Base-by-base conservation (phyloP, 2,888 invertebrate species). In the Amphimallon solstitiale region DNA sequence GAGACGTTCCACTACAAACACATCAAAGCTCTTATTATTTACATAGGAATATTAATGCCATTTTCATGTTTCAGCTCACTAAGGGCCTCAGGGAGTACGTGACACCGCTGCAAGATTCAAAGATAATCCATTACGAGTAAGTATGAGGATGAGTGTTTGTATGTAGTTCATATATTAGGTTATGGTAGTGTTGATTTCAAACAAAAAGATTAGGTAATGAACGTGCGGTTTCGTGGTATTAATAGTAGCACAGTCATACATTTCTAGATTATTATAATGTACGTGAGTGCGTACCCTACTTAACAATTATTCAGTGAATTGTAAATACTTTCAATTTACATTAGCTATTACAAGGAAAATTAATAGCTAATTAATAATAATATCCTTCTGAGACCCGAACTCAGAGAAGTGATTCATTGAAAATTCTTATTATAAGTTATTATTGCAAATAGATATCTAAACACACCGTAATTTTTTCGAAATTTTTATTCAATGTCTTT, bases 51-150 rank as follows among this genome's bases (percentile, higher is more conserved):
- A 65, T 66, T 66, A 66, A 66, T 66, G 66, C 56, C 40, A 59
- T 66, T 66, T 66, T 63, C 66, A 54, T 66, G 66, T 66, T 66
- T 63, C 56, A 66, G 66, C 49, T 66, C 38, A 40, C 66, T 34
- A 63, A 63, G 35, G 63, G 48, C 66, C 66, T 66, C 10, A 66
- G 63, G 66, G 66, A 66, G 45, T 56, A 66, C 63, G 63, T 63
- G 66, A 66, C 66, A 38, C 66, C 66, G 56, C 23, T 66, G 43
- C 66, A 66, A 62, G 66, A 66, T 49, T 48, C 56, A 45, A 66
- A 66, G 59, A 59, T 66, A 48, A 63, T 66, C 63, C 66, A 66
- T 56, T 63, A 66, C 49, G 66, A 66, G 66, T 66, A 56, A 66
- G 66, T 66, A 49, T 46, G 35, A 15, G 29, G 15, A n/a, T 29